These are phyloP conservation scores for Anoplius nigerrimus DNA, from an alignment of 2,888 invertebrate species.

Conservation along the genomic window DNA sequence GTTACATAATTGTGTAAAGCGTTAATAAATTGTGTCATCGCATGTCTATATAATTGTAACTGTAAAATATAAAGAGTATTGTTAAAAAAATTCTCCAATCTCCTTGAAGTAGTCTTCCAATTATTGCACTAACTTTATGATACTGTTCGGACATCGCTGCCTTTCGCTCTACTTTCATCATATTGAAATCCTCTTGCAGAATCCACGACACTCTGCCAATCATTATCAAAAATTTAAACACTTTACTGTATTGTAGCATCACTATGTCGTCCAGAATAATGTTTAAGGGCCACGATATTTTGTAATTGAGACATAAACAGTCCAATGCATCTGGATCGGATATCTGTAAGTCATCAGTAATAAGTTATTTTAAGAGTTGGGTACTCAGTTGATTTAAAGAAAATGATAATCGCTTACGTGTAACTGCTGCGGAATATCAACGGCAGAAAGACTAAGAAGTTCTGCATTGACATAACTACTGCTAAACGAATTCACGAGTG, in stretches of 20 bases:
- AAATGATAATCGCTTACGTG: slow-evolving; percentile 72
- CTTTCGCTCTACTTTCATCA: slow-evolving; percentile 80
- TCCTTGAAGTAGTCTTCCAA: background rate
- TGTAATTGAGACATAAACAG: slow-evolving; percentile 83
- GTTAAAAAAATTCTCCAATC: background rate
- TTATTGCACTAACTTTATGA: slow-evolving; percentile 73
- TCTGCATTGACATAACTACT: slow-evolving; percentile 67
- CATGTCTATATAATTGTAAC: slow-evolving; percentile 83
- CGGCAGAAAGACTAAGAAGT: slow-evolving; percentile 66
- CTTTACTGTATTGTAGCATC: slow-evolving; percentile 82
- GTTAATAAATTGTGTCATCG: slow-evolving; percentile 86
- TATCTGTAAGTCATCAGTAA: slow-evolving; percentile 50
- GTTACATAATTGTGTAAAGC: slow-evolving; percentile 87
- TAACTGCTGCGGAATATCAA: slow-evolving; percentile 60
- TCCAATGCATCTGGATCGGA: slow-evolving; percentile 80
- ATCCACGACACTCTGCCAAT: slow-evolving; percentile 87
- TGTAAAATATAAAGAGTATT: slow-evolving; percentile 25
- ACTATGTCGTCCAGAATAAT: slow-evolving; percentile 85
- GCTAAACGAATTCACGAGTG: slow-evolving; percentile 82
- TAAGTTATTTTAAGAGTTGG: background rate
- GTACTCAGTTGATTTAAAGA: background rate
- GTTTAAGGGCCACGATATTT: slow-evolving; percentile 86
- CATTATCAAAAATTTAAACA: slow-evolving; percentile 86
- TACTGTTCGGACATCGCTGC: slow-evolving; percentile 79
- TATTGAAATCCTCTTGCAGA: slow-evolving; percentile 83